These are phyloP conservation scores for Syngnathoides biaculeatus DNA, from an alignment of 2,113 vertebrate genomes.

Conservation along the genomic window DNA sequence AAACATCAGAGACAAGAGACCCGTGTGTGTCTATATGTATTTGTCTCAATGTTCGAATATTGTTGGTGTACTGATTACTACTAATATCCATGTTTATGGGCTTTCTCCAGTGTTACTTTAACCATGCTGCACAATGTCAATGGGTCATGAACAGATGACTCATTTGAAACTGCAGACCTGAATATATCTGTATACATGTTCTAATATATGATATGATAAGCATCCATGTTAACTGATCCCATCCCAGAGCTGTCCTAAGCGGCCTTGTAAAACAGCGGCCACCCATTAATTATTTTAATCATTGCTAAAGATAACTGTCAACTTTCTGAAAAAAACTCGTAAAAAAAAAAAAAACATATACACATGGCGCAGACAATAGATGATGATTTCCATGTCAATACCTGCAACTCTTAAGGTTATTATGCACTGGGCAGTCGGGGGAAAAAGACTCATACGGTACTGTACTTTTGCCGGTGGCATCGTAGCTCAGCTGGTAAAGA, in stretches of 20 bases:
- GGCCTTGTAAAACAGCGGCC: neutral
- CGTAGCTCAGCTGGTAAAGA: no score
- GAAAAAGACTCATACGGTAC: no score
- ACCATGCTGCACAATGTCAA: neutral
- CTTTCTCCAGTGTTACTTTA: neutral
- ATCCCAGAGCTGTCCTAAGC: constrained; percentile 11
- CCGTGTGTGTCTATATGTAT: neutral
- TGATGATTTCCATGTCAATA: no score
- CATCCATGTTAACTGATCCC: neutral
- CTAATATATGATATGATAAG: no score
- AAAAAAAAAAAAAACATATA: no score
- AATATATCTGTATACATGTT: no score
- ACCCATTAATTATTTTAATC: neutral
- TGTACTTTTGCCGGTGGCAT: no score
- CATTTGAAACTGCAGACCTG: no score
- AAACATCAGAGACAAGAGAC: neutral
- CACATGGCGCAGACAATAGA: no score
- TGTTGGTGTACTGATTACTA: neutral
- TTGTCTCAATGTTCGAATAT: neutral
- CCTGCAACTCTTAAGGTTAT: no score
- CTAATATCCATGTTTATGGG: neutral
- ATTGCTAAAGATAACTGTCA: neutral
- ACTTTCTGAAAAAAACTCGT: neutral
- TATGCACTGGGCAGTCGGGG: no score
- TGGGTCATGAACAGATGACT: no score